phyloP scores from a whole-genome alignment of 2,888 invertebrate species.

The Macropis europaea region DNA sequence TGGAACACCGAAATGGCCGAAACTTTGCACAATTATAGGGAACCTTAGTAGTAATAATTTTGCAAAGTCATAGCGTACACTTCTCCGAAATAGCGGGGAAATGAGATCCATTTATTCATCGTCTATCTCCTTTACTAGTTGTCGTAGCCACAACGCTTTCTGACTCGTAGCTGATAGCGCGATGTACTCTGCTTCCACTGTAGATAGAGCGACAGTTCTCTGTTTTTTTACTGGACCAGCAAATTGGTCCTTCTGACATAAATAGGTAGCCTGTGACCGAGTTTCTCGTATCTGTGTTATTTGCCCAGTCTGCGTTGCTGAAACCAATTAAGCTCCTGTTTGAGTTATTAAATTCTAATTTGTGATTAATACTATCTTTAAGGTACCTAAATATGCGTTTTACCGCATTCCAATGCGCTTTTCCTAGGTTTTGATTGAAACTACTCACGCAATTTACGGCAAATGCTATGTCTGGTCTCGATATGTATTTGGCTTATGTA shows the following conservation, averaged over 20 bases:
- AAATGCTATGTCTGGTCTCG: constrained; percentile 33
- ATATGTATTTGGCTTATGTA: constrained; percentile 18
- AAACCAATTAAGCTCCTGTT: constrained; percentile 42
- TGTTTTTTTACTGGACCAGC: constrained; percentile 55
- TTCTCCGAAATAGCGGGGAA: no score
- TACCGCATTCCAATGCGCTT: constrained; percentile 22
- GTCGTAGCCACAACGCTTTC: constrained; percentile 59
- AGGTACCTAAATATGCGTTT: constrained; percentile 45
- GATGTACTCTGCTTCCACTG: constrained; percentile 69
- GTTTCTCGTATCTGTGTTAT: constrained; percentile 42
- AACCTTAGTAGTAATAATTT: no score
- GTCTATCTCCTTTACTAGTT: constrained; percentile 37
- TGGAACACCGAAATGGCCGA: no score
- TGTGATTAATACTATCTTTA: constrained; percentile 21
- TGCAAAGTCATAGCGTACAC: no score
- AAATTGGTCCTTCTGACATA: constrained; percentile 16
- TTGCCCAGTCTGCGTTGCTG: constrained; percentile 62
- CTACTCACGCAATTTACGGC: constrained; percentile 14
- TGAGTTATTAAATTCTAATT: constrained; percentile 9
- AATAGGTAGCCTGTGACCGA: constrained; percentile 30
- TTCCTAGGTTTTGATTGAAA: constrained; percentile 14
- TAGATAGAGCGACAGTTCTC: constrained; percentile 60
- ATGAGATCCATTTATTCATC: no score
- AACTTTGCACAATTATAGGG: no score
- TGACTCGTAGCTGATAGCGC: constrained; percentile 48